These are phyloP conservation scores for Barbus barbus DNA, from an alignment of 2,113 vertebrate genomes.

Conservation along the genomic window DNA sequence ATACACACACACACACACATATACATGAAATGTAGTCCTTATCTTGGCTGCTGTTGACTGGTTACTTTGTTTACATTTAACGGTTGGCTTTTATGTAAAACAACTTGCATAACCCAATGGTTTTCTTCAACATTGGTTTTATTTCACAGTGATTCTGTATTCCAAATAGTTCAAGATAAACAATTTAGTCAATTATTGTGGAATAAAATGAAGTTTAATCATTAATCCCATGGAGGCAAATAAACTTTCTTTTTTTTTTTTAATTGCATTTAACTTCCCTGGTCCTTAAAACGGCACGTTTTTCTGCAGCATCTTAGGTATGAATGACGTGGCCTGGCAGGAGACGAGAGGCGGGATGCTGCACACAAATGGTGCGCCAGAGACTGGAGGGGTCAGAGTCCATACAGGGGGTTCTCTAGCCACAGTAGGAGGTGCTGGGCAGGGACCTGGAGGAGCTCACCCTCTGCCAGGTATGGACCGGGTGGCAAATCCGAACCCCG, in stretches of 20 bases:
- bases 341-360: slow-evolving; percentile 78
- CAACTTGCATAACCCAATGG: no score
- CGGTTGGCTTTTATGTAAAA: no score
- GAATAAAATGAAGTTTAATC: neutral
- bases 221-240: neutral
- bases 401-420: slow-evolving; percentile 65
- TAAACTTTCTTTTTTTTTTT: neutral
- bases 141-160: no score
- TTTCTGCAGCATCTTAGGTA: slow-evolving; percentile 79
- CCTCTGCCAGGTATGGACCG: slow-evolving; percentile 68
- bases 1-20: no score
- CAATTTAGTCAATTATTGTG: neutral
- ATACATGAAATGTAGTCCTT: no score
- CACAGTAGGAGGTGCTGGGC: slow-evolving; percentile 62
- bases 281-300: slow-evolving; percentile 60
- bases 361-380: slow-evolving; percentile 72
- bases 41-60: no score
- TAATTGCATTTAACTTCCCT: neutral
- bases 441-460: slow-evolving; percentile 66
- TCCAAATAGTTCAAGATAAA: no score
- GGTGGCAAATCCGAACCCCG: slow-evolving; percentile 61
- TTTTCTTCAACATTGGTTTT: no score
- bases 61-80: no score
- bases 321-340: slow-evolving; percentile 83
- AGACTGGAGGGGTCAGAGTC: slow-evolving; percentile 65